Conservation (phyloP, 2,888 invertebrate genomes). For the Lycocerus yunnanus region DNA sequence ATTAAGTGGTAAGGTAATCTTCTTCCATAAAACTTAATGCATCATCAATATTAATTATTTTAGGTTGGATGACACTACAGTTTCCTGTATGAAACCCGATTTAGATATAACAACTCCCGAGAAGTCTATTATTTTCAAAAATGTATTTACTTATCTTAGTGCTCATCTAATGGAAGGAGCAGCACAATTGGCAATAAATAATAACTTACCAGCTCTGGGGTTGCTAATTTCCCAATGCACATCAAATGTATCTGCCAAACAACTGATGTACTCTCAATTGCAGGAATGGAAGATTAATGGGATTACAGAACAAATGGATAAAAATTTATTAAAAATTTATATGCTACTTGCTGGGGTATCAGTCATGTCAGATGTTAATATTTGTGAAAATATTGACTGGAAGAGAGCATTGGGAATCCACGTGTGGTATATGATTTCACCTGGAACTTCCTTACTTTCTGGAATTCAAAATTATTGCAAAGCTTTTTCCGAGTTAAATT, state of each 20-base stretch:
- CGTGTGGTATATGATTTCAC: conserved; percentile 66
- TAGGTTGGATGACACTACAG: conserved; percentile 45
- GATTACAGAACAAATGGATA: conserved; percentile 67
- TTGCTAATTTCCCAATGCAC: conserved; percentile 66
- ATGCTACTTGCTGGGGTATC: conserved; percentile 69
- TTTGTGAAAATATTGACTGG: conserved; percentile 79
- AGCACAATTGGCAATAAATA: conserved; percentile 59
- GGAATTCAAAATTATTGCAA: conserved; percentile 73
- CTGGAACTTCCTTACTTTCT: conserved; percentile 73
- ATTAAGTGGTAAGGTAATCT: conserved; percentile 30
- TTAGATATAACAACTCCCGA: not conserved
- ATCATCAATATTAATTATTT: conserved; percentile 5
- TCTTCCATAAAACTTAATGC: not conserved
- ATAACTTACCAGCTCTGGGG: conserved; percentile 65
- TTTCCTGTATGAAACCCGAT: conserved; percentile 36
- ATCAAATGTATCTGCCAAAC: conserved; percentile 65
- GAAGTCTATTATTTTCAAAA: conserved; percentile 4
- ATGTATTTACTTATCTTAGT: conserved; percentile 54
- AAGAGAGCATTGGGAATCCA: conserved; percentile 78
- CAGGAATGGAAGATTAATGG: conserved; percentile 73
- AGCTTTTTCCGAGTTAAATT: conserved; percentile 59
- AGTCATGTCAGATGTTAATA: conserved; percentile 63
- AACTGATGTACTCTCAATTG: conserved; percentile 73
- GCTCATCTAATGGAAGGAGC: conserved; percentile 63
- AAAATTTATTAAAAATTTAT: conserved; percentile 67